Evolutionary conservation across 1,140 invertebrate genomes (phyloP), one percentile per base, ranked within the genome.

Genomic region (Orchestia grillus): DNA sequence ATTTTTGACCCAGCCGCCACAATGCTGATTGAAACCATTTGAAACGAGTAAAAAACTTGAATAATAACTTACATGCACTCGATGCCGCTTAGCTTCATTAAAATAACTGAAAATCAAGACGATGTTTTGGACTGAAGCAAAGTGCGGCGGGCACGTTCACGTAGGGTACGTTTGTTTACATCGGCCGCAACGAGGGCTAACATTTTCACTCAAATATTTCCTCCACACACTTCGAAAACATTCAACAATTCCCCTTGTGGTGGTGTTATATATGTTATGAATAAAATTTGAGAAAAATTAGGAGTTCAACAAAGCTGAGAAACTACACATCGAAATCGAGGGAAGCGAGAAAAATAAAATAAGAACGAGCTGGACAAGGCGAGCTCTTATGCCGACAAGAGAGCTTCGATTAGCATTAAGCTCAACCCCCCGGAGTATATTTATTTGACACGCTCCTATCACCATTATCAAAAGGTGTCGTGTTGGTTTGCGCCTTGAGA

Each of bases 391-490:
- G 62, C 62, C 62, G 62, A 77, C 62, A 77, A 23, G 62, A 77
- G 1, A 15, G 62, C 62, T 77, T 77, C 15, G 62, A 77, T 77
- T 77, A 77, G 62, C 62, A 77, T 77, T 77, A 36, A 36, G 28
- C 62, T 77, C 62, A 77, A 77, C 62, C 88, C 88, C 88, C 88
- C 41, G 41, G 88, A 91, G 41, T 42, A 91, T 91, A 91, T 91
- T 91, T 91, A 91, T 91, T 91, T 43, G 88, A 91, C 88, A 91
- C 41, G 41, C 88, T 23, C 6, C 88, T 91, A 91, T 91, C 88
- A 91, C 88, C 88, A 91, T 91, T 91, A 91, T 91, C 88, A 91
- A 43, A 91, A 91, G 44, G 88, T 44, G 88, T 91, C 88, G 88
- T 91, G 88, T 91, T 4, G 44, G 28, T 91, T 91, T 91, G 88